Base-by-base conservation (phyloP, 2,797 vertebrate genomes). In the Catamblyrhynchus diadema region DNA sequence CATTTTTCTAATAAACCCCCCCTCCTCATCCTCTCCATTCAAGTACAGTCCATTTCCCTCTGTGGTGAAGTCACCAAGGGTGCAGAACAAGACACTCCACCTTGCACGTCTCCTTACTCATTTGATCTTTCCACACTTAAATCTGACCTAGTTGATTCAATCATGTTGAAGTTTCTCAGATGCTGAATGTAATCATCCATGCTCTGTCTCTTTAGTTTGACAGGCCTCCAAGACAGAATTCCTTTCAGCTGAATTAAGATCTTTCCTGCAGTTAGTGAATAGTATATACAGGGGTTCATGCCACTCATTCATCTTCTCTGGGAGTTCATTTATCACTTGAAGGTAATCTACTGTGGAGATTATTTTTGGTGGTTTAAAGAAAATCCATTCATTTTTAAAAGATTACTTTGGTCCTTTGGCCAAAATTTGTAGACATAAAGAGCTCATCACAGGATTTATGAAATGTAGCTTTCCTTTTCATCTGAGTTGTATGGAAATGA, bases 281-380 rank as follows among this genome's bases (percentile, higher is more conserved):
- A 81, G 87, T 91, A 60, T 86, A 88, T 85, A 93, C 83, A 92
- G 64, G 66, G 73, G 60, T 80, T 94, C 88, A 71, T 9, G 62
- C 90, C 93, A 82, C 82, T 97, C 93, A 95, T 96, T 96, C 94
- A 86, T 96, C 95, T 95, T 94, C 94, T 70, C 77, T 10, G 4
- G 73, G 75, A 91, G 85, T 95, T 95, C 90, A 96, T 96, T 93
- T 96, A 95, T 95, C 95, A 96, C 75, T 91, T 4, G 12, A 88
- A 91, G 84, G 79, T 95, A 95, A 97, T 95, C 92, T 95, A 81
- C 88, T 96, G 93, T 88, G 90, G 84, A 95, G 90, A 88, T n/a
- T n/a, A n/a, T 37, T 72, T n/a, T 33, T 17, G 6, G 21, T 88
- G 17, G 12, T 51, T 82, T 79, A 83, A 77, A 93, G 42, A 88